Evolutionary conservation across 2,113 vertebrate genomes (phyloP).

Genomic region (Notiomystis cincta): DNA sequence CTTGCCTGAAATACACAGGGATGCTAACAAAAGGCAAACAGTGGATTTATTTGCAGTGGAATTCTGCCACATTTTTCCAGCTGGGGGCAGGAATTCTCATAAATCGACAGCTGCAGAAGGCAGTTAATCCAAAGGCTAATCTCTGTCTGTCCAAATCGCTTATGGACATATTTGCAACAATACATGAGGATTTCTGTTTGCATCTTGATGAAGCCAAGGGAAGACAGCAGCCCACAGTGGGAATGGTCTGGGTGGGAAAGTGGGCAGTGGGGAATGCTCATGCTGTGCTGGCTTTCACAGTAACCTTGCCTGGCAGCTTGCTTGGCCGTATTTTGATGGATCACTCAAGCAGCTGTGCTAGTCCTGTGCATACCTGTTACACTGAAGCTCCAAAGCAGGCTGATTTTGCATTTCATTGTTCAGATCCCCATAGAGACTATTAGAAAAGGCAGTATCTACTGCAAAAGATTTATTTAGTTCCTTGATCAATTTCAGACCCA

Average conservation of each 20-base stretch:
- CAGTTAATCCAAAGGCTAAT: conserved; percentile 44
- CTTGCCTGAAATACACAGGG: neutral
- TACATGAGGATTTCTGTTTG: neutral
- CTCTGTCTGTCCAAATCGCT: conserved; percentile 48
- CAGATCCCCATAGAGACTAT: neutral
- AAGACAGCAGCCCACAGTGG: neutral
- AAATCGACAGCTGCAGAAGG: conserved; percentile 48
- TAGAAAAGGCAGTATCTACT: neutral
- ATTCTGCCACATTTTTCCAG: conserved; percentile 42
- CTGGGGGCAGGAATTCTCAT: conserved; percentile 33
- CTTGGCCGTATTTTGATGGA: neutral
- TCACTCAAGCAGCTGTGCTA: neutral
- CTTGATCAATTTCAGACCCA: neutral
- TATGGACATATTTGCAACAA: neutral
- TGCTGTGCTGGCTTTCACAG: neutral
- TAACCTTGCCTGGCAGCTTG: neutral
- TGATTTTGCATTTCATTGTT: neutral
- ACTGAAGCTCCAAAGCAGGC: neutral
- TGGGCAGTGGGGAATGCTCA: neutral
- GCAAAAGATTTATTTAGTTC: neutral
- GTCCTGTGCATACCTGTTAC: neutral
- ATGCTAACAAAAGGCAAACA: conserved; percentile 35
- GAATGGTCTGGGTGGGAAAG: neutral
- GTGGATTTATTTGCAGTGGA: neutral
- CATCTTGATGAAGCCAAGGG: neutral